These are phyloP conservation scores for Callinectes sapidus DNA, from an alignment of 2,888 invertebrate species.

Conservation along the genomic window DNA sequence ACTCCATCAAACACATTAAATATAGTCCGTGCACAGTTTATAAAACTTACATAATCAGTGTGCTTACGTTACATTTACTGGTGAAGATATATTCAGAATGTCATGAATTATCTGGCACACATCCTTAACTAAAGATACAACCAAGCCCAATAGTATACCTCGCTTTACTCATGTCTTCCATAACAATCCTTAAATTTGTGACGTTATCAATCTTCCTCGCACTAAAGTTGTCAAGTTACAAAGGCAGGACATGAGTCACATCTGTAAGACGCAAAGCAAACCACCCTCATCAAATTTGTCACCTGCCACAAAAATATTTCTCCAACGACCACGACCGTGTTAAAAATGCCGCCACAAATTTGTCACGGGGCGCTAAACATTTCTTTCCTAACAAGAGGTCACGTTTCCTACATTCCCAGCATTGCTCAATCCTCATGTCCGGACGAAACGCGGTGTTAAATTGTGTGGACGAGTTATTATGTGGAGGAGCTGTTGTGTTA, in stretches of 20 bases:
- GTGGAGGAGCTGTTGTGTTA: not conserved
- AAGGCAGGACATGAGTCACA: not conserved
- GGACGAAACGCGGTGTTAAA: too few relatives aligned
- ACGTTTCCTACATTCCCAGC: not conserved
- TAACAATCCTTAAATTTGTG: not conserved
- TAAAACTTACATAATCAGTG: too few relatives aligned
- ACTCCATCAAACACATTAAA: too few relatives aligned
- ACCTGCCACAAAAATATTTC: not conserved
- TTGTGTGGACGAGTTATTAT: not conserved
- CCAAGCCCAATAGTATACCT: not conserved
- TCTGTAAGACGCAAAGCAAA: not conserved
- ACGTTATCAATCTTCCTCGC: not conserved
- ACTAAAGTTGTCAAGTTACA: not conserved
- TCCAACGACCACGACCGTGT: not conserved
- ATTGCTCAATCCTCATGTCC: too few relatives aligned
- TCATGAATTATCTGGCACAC: not conserved
- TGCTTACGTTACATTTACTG: too few relatives aligned
- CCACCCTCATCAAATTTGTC: not conserved
- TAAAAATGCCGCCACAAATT: not conserved
- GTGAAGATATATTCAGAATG: too few relatives aligned
- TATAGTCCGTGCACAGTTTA: too few relatives aligned
- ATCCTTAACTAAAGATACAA: not conserved
- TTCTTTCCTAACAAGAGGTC: not conserved
- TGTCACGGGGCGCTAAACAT: not conserved
- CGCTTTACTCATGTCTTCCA: not conserved